Evolutionary conservation across 92 coral and sea anemone species (phyloP), one percentile per base, ranked within the genome.

Genomic region (Bergia sp.): DNA sequence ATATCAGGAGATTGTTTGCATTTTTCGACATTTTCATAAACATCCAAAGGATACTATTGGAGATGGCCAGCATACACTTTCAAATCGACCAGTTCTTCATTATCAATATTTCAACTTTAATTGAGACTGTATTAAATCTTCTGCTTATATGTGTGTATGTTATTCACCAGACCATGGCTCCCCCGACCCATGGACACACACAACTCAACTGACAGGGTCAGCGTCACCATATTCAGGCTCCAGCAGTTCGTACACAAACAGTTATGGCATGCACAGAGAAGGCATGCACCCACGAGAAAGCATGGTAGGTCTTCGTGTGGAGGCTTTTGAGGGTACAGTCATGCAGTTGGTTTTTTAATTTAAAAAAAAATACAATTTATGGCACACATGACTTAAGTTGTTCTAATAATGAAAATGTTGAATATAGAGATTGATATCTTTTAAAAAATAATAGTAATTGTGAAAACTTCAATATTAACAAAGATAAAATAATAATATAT

Each of bases 151-250:
- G 8, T 45, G 50, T 11, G n/a, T 38, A n/a, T 77, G 64, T 76
- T 82, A 16, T n/a, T 71, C 85, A 85, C 53, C 91, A 93, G 99
- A 96, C 76, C 99, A 96, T 92, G 98, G 99, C 58, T 96, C 99
- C 66, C 99, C 99, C 10, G 99, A 96, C 88, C 98, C 99, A 4
- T 96, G 99, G 99, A 88, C 93, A 6, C 99, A 96, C 85, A 80
- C 96, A 65, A 89, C 92, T 75, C 97, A 95, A 85, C 91, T 94
- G 88, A 95, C 96, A 71, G 89, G 94, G 79, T 93, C 98, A 65
- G 89, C 93, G 0, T 91, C 97, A 36, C 93, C 99, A 2, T 90
- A 94, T 84, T 96, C 96, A 0, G 91, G 91, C 21, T 86, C 94
- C 42, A 94, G 95, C 74, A 90, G 92, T 61, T 88, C 98, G 80